Evolutionary conservation across 2,113 vertebrate genomes (phyloP), one percentile per base, ranked within the genome.

Genomic region (Ellobius talpinus): DNA sequence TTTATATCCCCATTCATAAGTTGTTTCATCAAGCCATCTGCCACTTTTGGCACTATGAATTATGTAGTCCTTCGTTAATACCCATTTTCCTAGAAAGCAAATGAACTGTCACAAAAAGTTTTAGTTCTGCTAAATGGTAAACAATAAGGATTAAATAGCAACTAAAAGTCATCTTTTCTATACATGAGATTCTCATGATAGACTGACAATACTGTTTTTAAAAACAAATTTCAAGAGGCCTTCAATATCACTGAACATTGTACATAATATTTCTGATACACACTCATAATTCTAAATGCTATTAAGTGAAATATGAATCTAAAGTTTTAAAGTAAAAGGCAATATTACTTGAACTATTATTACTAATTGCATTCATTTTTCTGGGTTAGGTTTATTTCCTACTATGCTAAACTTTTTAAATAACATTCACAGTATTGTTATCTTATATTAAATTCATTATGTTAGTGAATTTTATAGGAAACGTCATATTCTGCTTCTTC

Each of bases 11-110:
- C 99, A 98, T 98, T 99, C 99, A 33, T 99, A 99, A 82, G 97
- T 98, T 97, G 98, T 99, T 99, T 99, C 99, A 95, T 99, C 97
- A 87, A 99, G 99, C 99, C 99, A 99, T 97, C 98, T 99, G 88
- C 99, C 99, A 97, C 99, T 99, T 98, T 98, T 98, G 21, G 99
- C 98, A 98, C 99, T 99, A 98, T 99, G 99, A 98, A 99, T 98
- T 98, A 99, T 98, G 97, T 99, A 99, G 97, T 99, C 98, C 88
- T 99, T 99, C 96, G 99, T 99, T 98, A 99, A 98, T 96, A 99
- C 98, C 99, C 99, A 99, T 97, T 99, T 99, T 98, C 99, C 99
- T 99, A 98, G 95, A 98, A 98, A 98, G 97, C 93, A 98, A 99
- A 98, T 97, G 77, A 98, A 98, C 90, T 94, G 95, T 96, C 94